phyloP scores from a whole-genome alignment of 1,140 invertebrate genomes.

The Cydia amplana region DNA sequence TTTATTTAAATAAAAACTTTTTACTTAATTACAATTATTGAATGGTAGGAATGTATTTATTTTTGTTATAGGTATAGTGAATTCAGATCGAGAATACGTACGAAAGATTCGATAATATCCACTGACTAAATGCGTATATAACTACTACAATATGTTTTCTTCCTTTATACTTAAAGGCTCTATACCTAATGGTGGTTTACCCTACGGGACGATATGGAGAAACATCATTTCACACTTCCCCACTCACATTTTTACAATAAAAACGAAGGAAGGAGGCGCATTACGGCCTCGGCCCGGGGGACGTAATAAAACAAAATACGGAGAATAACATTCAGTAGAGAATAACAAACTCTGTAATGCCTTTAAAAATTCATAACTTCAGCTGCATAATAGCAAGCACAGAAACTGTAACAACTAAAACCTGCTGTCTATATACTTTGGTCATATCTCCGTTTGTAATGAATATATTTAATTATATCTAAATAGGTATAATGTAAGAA shows the following conservation, averaged over 20 bases:
- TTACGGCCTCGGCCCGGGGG: slow-evolving; percentile 27
- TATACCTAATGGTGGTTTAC: slow-evolving; percentile 35
- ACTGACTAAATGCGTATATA: not conserved
- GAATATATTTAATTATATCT: not conserved
- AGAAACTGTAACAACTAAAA: slow-evolving; percentile 35
- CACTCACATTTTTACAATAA: slow-evolving; percentile 36
- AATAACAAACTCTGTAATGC: slow-evolving; percentile 34
- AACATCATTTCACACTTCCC: slow-evolving; percentile 46
- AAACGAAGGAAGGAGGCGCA: slow-evolving; percentile 34
- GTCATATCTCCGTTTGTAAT: not conserved
- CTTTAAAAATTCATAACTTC: not conserved
- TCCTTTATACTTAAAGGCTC: not conserved
- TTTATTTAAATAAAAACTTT: too few relatives aligned
- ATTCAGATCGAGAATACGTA: too few relatives aligned
- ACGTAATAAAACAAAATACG: slow-evolving; percentile 32
- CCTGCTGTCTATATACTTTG: not conserved
- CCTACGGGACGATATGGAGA: slow-evolving; percentile 40
- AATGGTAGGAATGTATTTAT: too few relatives aligned
- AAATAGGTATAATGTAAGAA: too few relatives aligned
- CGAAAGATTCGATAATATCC: not conserved
- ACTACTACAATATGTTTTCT: not conserved
- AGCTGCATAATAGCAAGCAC: slow-evolving; percentile 23
- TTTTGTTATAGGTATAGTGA: too few relatives aligned
- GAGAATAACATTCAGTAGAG: slow-evolving; percentile 28
- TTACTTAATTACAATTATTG: too few relatives aligned